Evolutionary conservation across 2,797 vertebrate genomes (phyloP).

Genomic region (Simalia tracyae): DNA sequence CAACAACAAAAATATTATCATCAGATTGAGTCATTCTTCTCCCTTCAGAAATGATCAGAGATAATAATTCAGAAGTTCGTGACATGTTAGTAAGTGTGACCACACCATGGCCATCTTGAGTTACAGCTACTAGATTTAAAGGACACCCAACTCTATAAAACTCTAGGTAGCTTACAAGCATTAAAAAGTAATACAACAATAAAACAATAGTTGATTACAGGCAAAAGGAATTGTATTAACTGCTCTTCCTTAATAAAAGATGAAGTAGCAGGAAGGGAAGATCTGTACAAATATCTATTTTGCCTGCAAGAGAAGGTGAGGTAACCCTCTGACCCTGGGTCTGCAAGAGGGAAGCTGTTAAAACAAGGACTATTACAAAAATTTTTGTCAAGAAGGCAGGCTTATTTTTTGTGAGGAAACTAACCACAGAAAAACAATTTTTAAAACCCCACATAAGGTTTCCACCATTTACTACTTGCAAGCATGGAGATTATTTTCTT

Average conservation of each 20-base stretch:
- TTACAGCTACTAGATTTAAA: too few species aligned
- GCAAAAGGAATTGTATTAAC: background rate
- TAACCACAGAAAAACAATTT: background rate
- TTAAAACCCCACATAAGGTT: conserved; percentile 43
- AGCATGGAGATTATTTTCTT: conserved; percentile 50
- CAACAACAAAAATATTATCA: background rate
- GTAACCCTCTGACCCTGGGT: conserved; percentile 40
- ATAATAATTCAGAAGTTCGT: conserved; percentile 7
- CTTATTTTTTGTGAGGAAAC: conserved; percentile 50
- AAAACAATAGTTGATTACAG: background rate
- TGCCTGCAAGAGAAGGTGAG: conserved; percentile 9
- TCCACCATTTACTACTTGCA: conserved; percentile 58
- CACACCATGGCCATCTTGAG: background rate
- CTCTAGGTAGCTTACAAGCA: too few species aligned
- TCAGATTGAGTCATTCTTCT: background rate
- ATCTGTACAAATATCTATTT: conserved; percentile 28
- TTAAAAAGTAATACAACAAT: too few species aligned
- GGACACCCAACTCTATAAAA: too few species aligned
- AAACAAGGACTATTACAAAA: conserved; percentile 68
- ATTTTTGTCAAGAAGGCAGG: conserved; percentile 57
- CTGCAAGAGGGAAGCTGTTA: conserved; percentile 64
- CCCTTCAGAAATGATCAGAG: background rate
- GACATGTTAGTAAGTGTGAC: background rate
- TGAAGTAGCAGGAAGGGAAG: background rate
- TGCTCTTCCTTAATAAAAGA: background rate